Evolutionary conservation across 2,888 invertebrate genomes (phyloP).

Genomic region (Blomia tropicalis): DNA sequence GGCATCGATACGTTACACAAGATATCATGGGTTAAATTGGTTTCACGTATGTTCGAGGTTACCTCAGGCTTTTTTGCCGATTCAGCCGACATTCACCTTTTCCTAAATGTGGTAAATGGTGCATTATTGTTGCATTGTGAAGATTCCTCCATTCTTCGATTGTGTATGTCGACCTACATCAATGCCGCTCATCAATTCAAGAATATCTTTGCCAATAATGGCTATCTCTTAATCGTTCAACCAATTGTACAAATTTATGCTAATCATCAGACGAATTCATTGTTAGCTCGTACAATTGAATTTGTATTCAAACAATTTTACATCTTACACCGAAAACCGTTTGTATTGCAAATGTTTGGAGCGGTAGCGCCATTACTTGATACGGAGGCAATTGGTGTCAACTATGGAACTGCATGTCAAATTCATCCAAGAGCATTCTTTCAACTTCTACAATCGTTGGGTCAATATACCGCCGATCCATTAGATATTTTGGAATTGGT

Average conservation of each 20-base stretch:
- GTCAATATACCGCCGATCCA: slow-evolving; percentile 84
- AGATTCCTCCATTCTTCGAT: slow-evolving; percentile 82
- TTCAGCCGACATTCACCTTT: slow-evolving; percentile 88
- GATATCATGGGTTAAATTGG: slow-evolving; percentile 93
- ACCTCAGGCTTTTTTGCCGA: slow-evolving; percentile 96
- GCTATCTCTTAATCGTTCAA: slow-evolving; percentile 94
- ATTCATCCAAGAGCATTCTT: slow-evolving; percentile 63
- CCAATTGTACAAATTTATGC: slow-evolving; percentile 89
- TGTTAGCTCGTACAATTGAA: slow-evolving; percentile 86
- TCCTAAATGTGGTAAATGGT: slow-evolving; percentile 91
- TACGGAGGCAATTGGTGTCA: slow-evolving; percentile 36
- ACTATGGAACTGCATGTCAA: slow-evolving; percentile 75
- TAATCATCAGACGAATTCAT: slow-evolving; percentile 87
- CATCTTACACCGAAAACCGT: slow-evolving; percentile 89
- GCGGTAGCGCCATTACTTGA: slow-evolving; percentile 90
- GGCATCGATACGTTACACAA: slow-evolving; percentile 93
- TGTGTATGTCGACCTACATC: slow-evolving; percentile 90
- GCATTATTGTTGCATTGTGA: slow-evolving; percentile 90
- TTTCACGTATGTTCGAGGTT: slow-evolving; percentile 89
- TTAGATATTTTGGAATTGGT: slow-evolving; percentile 59
- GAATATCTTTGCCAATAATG: slow-evolving; percentile 93
- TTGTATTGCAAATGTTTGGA: slow-evolving; percentile 88
- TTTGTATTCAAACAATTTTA: slow-evolving; percentile 98
- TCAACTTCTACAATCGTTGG: slow-evolving; percentile 70
- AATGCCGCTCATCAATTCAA: slow-evolving; percentile 96